Conservation (phyloP, 1,140 invertebrate genomes). For the Diachasma alloeum region DNA sequence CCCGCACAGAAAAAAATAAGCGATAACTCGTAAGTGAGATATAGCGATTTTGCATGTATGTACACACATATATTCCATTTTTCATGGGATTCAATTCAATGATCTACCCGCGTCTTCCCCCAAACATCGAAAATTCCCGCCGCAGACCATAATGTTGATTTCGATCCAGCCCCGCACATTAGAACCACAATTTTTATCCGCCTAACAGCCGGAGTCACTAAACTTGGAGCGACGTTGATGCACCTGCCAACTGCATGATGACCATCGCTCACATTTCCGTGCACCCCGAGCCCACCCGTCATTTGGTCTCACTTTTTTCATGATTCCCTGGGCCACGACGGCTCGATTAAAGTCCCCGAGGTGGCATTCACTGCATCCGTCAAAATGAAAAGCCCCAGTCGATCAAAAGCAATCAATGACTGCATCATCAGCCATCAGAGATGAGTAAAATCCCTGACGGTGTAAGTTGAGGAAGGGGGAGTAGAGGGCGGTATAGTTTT, state of each 20-base stretch:
- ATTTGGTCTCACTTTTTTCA: background rate
- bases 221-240: background rate
- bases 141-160: background rate
- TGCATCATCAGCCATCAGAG: constrained; percentile 21
- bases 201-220: background rate
- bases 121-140: background rate
- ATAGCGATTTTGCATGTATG: too few relatives aligned
- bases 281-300: background rate
- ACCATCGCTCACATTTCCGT: background rate
- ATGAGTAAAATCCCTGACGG: constrained; percentile 16
- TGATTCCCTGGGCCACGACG: too few relatives aligned
- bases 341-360: too few relatives aligned
- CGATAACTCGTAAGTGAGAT: too few relatives aligned
- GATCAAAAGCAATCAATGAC: constrained; percentile 25
- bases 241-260: background rate
- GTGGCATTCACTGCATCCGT: background rate
- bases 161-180: background rate
- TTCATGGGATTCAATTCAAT: constrained; percentile 29
- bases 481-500: constrained; percentile 50
- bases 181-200: background rate
- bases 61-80: constrained; percentile 22
- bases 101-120: background rate
- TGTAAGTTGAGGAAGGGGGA: constrained; percentile 17
- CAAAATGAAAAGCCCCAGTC: background rate
- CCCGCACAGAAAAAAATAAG: too few relatives aligned